These are phyloP conservation scores for Formica selysi DNA, from an alignment of 1,140 invertebrate genomes.

Conservation along the genomic window DNA sequence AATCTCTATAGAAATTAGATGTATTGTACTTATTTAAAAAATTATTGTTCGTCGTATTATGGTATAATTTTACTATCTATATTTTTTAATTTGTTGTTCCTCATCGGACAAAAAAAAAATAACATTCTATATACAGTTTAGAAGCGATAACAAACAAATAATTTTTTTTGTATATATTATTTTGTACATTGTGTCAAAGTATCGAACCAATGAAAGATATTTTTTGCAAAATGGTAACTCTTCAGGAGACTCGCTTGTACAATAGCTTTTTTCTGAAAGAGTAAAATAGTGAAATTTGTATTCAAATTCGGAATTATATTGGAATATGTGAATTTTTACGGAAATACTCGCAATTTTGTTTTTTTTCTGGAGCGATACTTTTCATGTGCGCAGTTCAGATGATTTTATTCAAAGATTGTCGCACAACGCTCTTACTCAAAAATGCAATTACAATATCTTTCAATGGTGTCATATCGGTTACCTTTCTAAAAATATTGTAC, in stretches of 20 bases:
- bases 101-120: neutral
- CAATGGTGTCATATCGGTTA: neutral
- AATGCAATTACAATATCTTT: neutral
- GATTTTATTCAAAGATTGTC: neutral
- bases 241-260: neutral
- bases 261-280: neutral
- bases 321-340: neutral
- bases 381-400: neutral
- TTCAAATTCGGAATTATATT: neutral
- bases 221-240: neutral
- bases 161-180: neutral
- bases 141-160: constrained; percentile 14
- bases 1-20: constrained; percentile 87
- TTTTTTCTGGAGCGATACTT: neutral
- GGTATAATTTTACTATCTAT: neutral
- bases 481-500: neutral
- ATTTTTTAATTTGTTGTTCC: neutral
- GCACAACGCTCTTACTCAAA: neutral
- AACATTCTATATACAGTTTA: constrained; percentile 8
- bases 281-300: neutral
- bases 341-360: neutral
- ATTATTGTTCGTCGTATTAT: neutral
- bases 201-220: constrained; percentile 20
- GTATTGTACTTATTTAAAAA: neutral
- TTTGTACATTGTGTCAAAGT: neutral